phyloP scores from a whole-genome alignment of 2,113 vertebrate species.

The Corydoras maculifer region DNA sequence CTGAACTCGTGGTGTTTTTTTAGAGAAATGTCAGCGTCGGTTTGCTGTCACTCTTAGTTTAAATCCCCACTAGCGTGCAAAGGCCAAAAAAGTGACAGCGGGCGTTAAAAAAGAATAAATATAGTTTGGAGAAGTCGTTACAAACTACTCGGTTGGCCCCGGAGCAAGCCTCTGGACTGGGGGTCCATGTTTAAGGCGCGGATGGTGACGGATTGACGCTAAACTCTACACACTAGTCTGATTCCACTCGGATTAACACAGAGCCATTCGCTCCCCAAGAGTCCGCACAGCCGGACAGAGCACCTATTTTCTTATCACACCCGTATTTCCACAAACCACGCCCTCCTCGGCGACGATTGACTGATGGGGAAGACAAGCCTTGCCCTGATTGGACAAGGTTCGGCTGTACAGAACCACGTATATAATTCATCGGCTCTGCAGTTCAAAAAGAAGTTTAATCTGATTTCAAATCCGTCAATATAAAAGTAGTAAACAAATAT shows the following conservation, averaged over 20 bases:
- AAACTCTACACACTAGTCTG: slow-evolving; percentile 50
- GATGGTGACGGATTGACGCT: slow-evolving; percentile 68
- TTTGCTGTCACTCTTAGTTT: slow-evolving; percentile 61
- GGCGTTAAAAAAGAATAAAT: slow-evolving; percentile 56
- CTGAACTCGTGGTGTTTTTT: neutral
- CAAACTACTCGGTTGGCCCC: slow-evolving; percentile 57
- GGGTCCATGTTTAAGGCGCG: slow-evolving; percentile 71
- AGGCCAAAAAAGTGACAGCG: slow-evolving; percentile 52
- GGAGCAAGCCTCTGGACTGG: slow-evolving; percentile 62
- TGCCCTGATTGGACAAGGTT: neutral
- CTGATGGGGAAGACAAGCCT: neutral
- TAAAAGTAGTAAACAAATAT: too few relatives aligned
- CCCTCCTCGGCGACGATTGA: neutral
- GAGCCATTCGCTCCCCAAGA: slow-evolving; percentile 59
- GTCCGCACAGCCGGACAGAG: slow-evolving; percentile 55
- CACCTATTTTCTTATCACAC: neutral
- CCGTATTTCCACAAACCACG: neutral
- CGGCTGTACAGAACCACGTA: too few relatives aligned
- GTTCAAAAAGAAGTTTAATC: neutral
- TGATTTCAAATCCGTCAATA: too few relatives aligned
- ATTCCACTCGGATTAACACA: slow-evolving; percentile 52
- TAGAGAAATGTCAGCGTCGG: neutral
- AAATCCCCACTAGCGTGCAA: slow-evolving; percentile 63
- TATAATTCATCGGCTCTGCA: too few relatives aligned
- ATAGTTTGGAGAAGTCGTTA: slow-evolving; percentile 56